phyloP scores from a whole-genome alignment of 2,888 invertebrate genomes.

The Chromoteleia sp. region DNA sequence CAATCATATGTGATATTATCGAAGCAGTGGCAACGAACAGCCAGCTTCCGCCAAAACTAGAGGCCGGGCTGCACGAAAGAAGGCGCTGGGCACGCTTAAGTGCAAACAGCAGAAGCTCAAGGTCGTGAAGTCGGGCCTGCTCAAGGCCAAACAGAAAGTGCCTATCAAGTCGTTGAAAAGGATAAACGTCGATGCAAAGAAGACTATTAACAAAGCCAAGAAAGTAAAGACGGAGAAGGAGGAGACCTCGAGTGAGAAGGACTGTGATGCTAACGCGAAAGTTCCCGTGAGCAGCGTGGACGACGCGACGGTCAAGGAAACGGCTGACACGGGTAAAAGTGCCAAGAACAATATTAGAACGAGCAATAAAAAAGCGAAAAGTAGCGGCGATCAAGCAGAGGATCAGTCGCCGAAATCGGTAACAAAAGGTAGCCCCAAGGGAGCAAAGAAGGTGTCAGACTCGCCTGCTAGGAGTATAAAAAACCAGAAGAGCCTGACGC shows the following conservation, averaged over 20 bases:
- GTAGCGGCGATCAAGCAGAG: constrained; percentile 33
- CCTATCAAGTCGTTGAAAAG: constrained; percentile 78
- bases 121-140: constrained; percentile 78
- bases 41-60: constrained; percentile 81
- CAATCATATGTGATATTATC: constrained; percentile 79
- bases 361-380: constrained; percentile 73
- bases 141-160: constrained; percentile 82
- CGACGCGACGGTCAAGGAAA: constrained; percentile 61
- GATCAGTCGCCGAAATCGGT: constrained; percentile 64
- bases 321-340: constrained; percentile 74
- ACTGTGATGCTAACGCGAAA: constrained; percentile 60
- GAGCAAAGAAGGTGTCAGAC: constrained; percentile 74
- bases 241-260: constrained; percentile 24
- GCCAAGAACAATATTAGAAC: constrained; percentile 78
- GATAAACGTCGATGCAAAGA: constrained; percentile 74
- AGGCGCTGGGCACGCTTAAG: constrained; percentile 79
- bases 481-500: constrained; percentile 61
- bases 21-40: constrained; percentile 83
- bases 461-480: constrained; percentile 74
- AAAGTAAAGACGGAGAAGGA: constrained; percentile 48
- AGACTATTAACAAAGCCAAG: constrained; percentile 71
- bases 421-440: constrained; percentile 78
- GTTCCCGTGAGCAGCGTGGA: constrained; percentile 60
- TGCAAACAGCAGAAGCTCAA: constrained; percentile 81
- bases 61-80: constrained; percentile 81